These are phyloP conservation scores for Acanthosoma haemorrhoidale DNA, from an alignment of 2,888 invertebrate genomes.

Conservation along the genomic window DNA sequence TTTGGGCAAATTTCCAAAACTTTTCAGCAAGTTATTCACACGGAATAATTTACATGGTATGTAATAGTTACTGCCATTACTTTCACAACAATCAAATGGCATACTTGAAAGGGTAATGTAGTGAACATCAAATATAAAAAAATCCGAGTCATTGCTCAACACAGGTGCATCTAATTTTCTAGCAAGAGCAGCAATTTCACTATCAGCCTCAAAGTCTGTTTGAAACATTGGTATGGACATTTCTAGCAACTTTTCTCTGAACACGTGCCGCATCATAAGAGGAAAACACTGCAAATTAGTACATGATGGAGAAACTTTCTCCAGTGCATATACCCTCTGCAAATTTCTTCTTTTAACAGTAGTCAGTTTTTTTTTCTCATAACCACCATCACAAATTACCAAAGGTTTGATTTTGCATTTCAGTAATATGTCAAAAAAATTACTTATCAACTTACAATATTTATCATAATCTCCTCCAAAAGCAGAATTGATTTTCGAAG, in stretches of 20 bases:
- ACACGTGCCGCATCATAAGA: slow-evolving; percentile 65
- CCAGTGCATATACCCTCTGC: slow-evolving; percentile 50
- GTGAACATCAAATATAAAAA: slow-evolving; percentile 76
- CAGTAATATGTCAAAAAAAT: slow-evolving; percentile 63
- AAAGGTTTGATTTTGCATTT: slow-evolving; percentile 66
- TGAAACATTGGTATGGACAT: slow-evolving; percentile 62
- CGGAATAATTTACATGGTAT: slow-evolving; percentile 67
- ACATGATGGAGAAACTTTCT: slow-evolving; percentile 32
- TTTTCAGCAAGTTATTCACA: slow-evolving; percentile 61
- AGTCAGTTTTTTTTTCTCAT: slow-evolving; percentile 63
- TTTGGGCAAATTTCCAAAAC: slow-evolving; percentile 60
- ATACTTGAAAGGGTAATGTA: slow-evolving; percentile 74
- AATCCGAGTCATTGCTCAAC: slow-evolving; percentile 90
- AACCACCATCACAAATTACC: slow-evolving; percentile 76
- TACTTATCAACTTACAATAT: slow-evolving; percentile 58
- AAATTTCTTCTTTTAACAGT: slow-evolving; percentile 58
- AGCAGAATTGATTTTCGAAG: slow-evolving; percentile 56
- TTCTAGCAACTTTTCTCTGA: slow-evolving; percentile 62
- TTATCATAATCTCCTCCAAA: slow-evolving; percentile 85
- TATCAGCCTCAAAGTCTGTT: slow-evolving; percentile 85
- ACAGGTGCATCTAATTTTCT: slow-evolving; percentile 75
- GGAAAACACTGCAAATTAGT: slow-evolving; percentile 55
- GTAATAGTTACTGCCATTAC: slow-evolving; percentile 46
- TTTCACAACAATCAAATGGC: slow-evolving; percentile 47
- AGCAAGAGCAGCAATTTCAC: slow-evolving; percentile 77